These are phyloP conservation scores for Nasonia vitripennis DNA, from an alignment of 1,140 invertebrate genomes.

Conservation along the genomic window DNA sequence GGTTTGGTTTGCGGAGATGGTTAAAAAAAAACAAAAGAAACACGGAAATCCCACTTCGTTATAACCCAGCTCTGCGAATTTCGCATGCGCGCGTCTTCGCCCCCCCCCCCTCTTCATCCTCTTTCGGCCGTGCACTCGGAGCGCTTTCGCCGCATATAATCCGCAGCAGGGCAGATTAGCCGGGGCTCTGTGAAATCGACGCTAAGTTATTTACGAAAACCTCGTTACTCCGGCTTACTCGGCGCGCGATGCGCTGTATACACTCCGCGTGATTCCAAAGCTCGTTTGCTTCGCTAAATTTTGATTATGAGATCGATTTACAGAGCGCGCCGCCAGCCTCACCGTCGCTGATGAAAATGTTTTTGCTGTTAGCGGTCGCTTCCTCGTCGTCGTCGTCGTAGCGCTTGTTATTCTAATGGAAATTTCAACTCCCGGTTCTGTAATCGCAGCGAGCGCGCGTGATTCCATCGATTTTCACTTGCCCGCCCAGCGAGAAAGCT, in stretches of 20 bases:
- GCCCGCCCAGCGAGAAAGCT: neutral
- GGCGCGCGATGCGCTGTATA: neutral
- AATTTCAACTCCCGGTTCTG: neutral
- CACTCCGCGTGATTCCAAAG: neutral
- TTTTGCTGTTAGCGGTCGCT: neutral
- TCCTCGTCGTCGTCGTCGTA: no score
- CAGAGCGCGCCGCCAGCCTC: no score
- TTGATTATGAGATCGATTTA: neutral
- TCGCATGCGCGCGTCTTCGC: neutral
- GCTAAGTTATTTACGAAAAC: constrained; percentile 28
- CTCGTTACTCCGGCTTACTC: neutral
- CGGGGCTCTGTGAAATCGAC: neutral
- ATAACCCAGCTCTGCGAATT: no score
- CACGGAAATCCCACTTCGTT: no score
- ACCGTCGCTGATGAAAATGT: neutral
- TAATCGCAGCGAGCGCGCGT: neutral
- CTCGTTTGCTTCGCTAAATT: neutral
- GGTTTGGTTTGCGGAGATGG: no score
- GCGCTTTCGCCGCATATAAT: neutral
- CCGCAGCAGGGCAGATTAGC: neutral
- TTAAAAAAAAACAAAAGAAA: no score
- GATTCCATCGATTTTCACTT: neutral
- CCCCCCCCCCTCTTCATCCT: no score
- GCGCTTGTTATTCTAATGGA: neutral
- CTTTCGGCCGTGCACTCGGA: no score